Evolutionary conservation across 2,113 vertebrate genomes (phyloP).

Genomic region (Clarias macrocephalus): DNA sequence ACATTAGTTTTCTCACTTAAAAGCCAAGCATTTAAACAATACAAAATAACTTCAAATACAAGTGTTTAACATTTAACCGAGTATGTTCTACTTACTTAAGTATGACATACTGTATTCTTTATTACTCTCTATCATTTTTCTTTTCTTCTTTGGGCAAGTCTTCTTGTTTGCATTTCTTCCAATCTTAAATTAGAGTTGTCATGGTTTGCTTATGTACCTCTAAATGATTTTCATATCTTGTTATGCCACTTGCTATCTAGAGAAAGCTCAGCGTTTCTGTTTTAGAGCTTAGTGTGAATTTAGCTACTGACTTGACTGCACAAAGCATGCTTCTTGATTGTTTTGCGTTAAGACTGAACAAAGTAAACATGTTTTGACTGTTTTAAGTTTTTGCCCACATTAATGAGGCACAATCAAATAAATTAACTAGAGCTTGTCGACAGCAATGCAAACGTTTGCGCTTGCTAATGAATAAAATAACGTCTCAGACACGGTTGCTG

Average conservation of each 20-base stretch:
- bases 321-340: not conserved
- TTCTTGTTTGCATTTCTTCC: not conserved
- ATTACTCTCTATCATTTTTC: not conserved
- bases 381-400: not conserved
- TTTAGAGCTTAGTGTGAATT: not conserved
- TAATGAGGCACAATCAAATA: not conserved
- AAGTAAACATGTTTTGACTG: slow-evolving; percentile 11
- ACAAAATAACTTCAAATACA: no score
- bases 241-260: not conserved
- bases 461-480: not conserved
- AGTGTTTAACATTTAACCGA: no score
- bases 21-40: no score
- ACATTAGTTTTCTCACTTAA: no score
- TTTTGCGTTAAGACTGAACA: not conserved
- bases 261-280: not conserved
- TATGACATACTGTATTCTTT: not conserved
- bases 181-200: not conserved
- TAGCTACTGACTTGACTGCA: not conserved
- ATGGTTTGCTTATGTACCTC: not conserved
- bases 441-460: not conserved
- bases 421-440: not conserved
- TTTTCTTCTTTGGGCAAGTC: not conserved
- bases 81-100: no score
- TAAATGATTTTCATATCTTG: not conserved
- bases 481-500: not conserved